These are phyloP conservation scores for Hozukius guyotensis DNA, from an alignment of 2,797 vertebrate species.

Conservation along the genomic window DNA sequence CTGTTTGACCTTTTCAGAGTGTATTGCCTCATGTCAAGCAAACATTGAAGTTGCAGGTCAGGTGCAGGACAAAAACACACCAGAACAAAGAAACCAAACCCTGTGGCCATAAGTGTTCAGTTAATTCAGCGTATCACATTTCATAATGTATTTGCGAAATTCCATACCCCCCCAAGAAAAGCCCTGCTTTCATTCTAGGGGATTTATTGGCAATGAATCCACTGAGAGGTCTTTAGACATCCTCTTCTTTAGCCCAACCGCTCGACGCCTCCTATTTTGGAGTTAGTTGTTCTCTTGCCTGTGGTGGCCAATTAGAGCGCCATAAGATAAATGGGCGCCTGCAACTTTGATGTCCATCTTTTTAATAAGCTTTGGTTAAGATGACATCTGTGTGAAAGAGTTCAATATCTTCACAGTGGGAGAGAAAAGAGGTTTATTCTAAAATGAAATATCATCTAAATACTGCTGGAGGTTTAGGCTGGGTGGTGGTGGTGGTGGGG, in stretches of 20 bases:
- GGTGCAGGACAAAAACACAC: slow-evolving; percentile 58
- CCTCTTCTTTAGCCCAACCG: slow-evolving; percentile 69
- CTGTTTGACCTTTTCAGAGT: slow-evolving; percentile 80
- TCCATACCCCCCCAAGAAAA: slow-evolving; percentile 67
- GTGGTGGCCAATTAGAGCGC: slow-evolving; percentile 84
- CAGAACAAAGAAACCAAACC: slow-evolving; percentile 69
- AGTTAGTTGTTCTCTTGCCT: slow-evolving; percentile 81
- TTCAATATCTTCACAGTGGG: slow-evolving; percentile 84
- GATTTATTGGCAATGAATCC: slow-evolving; percentile 83
- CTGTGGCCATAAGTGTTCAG: slow-evolving; percentile 64
- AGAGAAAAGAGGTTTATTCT: slow-evolving; percentile 84
- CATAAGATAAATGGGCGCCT: slow-evolving; percentile 80
- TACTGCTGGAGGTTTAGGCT: slow-evolving; percentile 80
- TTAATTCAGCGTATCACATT: slow-evolving; percentile 78
- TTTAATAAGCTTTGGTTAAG: slow-evolving; percentile 88
- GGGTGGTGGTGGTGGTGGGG: slow-evolving; percentile 27
- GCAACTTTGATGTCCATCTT: slow-evolving; percentile 85
- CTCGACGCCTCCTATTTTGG: slow-evolving; percentile 78
- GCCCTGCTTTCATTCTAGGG: slow-evolving; percentile 70
- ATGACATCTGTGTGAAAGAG: slow-evolving; percentile 85
- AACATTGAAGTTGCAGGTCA: slow-evolving; percentile 74
- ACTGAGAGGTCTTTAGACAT: slow-evolving; percentile 82
- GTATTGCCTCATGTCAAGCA: slow-evolving; percentile 70
- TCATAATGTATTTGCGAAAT: slow-evolving; percentile 81
- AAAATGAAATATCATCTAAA: slow-evolving; percentile 84